Evolutionary conservation across 2,797 vertebrate species (phyloP).

Genomic region (Microtus californicus): DNA sequence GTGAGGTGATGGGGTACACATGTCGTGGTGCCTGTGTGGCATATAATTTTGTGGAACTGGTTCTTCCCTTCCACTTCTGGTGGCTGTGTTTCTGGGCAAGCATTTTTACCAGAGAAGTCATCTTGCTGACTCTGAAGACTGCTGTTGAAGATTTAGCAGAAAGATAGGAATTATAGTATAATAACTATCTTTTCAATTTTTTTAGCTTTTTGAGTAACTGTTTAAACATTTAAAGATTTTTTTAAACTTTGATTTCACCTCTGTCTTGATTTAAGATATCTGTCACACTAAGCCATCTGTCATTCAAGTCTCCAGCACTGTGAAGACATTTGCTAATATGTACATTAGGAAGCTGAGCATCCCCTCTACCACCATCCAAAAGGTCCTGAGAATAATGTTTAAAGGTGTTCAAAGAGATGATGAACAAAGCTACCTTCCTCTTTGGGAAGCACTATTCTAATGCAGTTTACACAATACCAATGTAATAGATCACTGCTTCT

Average conservation of each 20-base stretch:
- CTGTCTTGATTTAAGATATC: constrained; percentile 66
- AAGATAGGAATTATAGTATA: constrained; percentile 46
- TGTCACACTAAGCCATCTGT: constrained; percentile 35
- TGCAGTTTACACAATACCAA: neutral
- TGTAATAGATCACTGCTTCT: neutral
- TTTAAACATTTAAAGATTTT: constrained; percentile 67
- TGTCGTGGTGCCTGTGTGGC: neutral
- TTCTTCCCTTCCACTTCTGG: neutral
- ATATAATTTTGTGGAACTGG: neutral
- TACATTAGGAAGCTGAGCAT: neutral
- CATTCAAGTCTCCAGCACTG: neutral
- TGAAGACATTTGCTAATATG: neutral
- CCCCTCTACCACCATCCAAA: neutral
- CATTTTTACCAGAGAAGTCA: neutral
- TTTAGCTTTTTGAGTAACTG: constrained; percentile 67
- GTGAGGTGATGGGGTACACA: neutral
- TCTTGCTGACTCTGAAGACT: constrained; percentile 28
- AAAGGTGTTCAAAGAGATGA: neutral
- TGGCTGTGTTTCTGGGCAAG: neutral
- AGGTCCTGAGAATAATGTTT: neutral
- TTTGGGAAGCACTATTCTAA: neutral
- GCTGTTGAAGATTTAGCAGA: constrained; percentile 51
- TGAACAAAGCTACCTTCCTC: neutral
- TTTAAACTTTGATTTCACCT: constrained; percentile 55
- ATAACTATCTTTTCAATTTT: constrained; percentile 52